Base-by-base conservation (phyloP, 2,888 invertebrate species). In the Rhingia campestris region DNA sequence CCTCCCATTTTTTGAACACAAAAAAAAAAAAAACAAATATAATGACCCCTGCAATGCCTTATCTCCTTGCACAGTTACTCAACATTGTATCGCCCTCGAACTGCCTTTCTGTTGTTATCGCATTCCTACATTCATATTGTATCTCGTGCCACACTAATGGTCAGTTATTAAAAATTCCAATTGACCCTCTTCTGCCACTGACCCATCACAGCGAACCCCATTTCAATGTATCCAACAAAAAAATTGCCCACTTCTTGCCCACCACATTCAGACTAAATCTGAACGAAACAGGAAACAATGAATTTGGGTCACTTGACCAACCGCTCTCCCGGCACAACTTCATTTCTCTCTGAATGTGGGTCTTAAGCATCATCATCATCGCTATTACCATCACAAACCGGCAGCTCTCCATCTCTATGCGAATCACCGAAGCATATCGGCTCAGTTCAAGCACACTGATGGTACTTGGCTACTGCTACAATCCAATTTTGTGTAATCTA, bases 291-390 rank as follows among this genome's bases (percentile, higher is more conserved):
- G 67, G 82, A 82, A 82, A 58, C 53, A 54, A 49, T 54, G 66
- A 47, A 81, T 77, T 47, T 79, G 64, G 82, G 82, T 84, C 82
- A 84, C 74, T 84, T 79, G 82, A 79, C 79, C 82, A 73, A 32
- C 54, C 66, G 39, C 69, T 59, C 75, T 69, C 81, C 58, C 39
- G n/a, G 22, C 54, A 43, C 63, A 73, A 45, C 43, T 64, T 59
- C 41, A 53, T 64, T 77, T 69, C 56, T 59, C n/a, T 69, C 32
- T 2, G 22, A 82, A 82, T 74, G 58, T 84, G 41, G 79, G 69
- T 70, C 63, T 70, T 45, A 49, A 33, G 79, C 64, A 47, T 69
- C 81, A 43, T 72, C 61, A 67, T 64, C 58, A 49, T 41, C 63
- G 10, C 33, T 37, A 63, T 53, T 6, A 9, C 33, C 58, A 69